These are phyloP conservation scores for Gnatocerus cornutus DNA, from an alignment of 2,888 invertebrate species.

Conservation along the genomic window DNA sequence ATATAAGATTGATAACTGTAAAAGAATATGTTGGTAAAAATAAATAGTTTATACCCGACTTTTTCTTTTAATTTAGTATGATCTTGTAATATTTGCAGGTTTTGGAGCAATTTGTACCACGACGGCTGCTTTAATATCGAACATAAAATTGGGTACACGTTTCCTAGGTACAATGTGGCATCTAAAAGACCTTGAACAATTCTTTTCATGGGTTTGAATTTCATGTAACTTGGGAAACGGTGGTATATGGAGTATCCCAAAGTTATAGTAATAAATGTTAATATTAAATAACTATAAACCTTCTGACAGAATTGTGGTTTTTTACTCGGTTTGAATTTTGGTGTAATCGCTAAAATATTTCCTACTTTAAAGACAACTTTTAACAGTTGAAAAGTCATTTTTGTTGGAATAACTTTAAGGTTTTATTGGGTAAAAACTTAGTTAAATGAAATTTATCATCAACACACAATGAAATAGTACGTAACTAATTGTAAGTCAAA, in stretches of 20 bases:
- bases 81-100: too few relatives aligned
- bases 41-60: not conserved
- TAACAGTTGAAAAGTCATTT: too few relatives aligned
- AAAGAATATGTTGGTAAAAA: constrained; percentile 3
- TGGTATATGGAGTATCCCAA: not conserved
- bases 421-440: too few relatives aligned
- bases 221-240: not conserved
- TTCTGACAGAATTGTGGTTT: not conserved
- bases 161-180: not conserved
- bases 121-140: too few relatives aligned
- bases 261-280: not conserved
- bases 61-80: too few relatives aligned
- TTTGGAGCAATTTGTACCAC: not conserved
- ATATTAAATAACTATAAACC: not conserved
- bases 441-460: too few relatives aligned
- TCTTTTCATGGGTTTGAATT: not conserved
- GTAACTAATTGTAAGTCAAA: too few relatives aligned
- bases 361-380: not conserved
- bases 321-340: not conserved
- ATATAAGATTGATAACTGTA: constrained; percentile 19
- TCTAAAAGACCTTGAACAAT: not conserved
- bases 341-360: not conserved
- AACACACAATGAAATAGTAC: too few relatives aligned
- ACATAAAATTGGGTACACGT: constrained; percentile 4
- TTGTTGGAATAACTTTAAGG: too few relatives aligned